Conservation (phyloP, 2,888 invertebrate genomes). For the Labia minor region DNA sequence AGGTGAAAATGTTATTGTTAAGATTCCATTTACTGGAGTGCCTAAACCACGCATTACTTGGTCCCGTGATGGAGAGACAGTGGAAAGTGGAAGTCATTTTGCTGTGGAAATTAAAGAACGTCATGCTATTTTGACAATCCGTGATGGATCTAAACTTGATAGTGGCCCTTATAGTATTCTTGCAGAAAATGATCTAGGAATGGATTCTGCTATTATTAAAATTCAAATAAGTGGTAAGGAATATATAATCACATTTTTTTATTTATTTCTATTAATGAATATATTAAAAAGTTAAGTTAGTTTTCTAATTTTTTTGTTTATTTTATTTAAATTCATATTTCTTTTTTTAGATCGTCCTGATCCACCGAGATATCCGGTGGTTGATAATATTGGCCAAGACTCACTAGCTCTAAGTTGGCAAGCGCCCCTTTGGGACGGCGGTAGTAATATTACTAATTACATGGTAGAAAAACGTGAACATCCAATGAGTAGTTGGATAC, state of each 20-base stretch:
- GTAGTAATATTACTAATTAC: too few species aligned
- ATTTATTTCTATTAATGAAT: background rate
- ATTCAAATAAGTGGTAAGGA: conserved; percentile 83
- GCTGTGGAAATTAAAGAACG: conserved; percentile 80
- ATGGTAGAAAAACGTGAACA: too few species aligned
- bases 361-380: too few species aligned
- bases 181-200: conserved; percentile 92
- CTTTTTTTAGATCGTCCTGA: too few species aligned
- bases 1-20: conserved; percentile 90
- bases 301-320: too few species aligned
- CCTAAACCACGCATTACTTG: conserved; percentile 90
- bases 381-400: too few species aligned
- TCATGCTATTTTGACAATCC: conserved; percentile 89
- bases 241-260: conserved; percentile 13
- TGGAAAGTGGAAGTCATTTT: conserved; percentile 85
- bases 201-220: conserved; percentile 87
- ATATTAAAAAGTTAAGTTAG: too few species aligned
- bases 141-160: conserved; percentile 86
- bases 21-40: conserved; percentile 97
- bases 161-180: conserved; percentile 91
- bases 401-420: too few species aligned
- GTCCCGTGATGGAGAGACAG: conserved; percentile 86
- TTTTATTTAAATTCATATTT: too few species aligned
- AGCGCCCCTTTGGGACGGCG: too few species aligned
- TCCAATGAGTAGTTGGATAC: too few species aligned